Base-by-base conservation (phyloP, 2,888 invertebrate species). In the Hermodice carunculata region DNA sequence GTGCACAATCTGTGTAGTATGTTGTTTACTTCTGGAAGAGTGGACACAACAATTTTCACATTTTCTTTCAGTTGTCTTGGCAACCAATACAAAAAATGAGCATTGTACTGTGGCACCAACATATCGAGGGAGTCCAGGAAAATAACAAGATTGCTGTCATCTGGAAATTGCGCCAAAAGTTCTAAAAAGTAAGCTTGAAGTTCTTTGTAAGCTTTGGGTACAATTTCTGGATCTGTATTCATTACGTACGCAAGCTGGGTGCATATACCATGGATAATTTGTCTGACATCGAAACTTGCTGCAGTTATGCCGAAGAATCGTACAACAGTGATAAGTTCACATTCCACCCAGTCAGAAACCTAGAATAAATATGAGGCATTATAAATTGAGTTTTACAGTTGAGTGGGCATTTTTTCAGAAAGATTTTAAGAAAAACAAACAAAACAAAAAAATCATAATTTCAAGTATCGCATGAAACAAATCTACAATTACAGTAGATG, bases 21-120 rank as follows among this genome's bases (percentile, higher is more conserved):
- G 22, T 69, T 67, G 32, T 78, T 71, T 28, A 70, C 58, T n/a
- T 67, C 66, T 4, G 77, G 67, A 19, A 76, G 67, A 4, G 76
- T 76, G 14, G 81, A 76, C 5, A 83, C 42, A 40, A 85, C 67
- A 3, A 84, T 67, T 69, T 81, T 82, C 1, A 83, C 78, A 69
- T 85, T 82, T n/a, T 66, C 54, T 6, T 72, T 76, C 34, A 84
- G 66, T 2, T 40, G 72, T 67, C 17, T 76, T 14, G 64, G 76
- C 69, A 76, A 76, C 84, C 66, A 85, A 44, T 64, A 40, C 26
- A 74, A 58, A 22, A 56, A 26, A 43, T 70, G 61, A 2, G 69
- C 68, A 19, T 63, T 54, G 62, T 66, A 63, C 24, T 71, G 60
- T 2, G 70, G 56, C 19, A 52, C 61, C 8, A 77, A 58, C 44